These are phyloP conservation scores for Caenorhabditis sp. DNA, from an alignment of 2,888 invertebrate genomes.

Conservation along the genomic window DNA sequence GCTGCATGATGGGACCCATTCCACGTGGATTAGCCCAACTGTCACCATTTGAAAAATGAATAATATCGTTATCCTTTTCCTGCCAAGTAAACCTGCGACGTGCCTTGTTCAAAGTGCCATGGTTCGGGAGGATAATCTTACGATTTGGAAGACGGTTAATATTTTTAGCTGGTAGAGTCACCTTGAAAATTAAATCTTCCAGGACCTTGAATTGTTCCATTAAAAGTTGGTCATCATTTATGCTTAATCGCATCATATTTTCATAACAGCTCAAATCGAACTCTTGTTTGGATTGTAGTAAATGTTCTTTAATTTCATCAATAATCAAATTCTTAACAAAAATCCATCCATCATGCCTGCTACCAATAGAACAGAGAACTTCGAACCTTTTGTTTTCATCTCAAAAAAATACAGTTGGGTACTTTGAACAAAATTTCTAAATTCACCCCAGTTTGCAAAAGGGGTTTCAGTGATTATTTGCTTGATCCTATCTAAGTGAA, in stretches of 20 bases:
- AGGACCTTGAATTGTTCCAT: slow-evolving; percentile 20
- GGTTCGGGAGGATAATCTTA: too few relatives aligned
- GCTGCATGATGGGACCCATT: too few relatives aligned
- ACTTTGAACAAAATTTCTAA: background rate
- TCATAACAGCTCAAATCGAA: slow-evolving; percentile 16
- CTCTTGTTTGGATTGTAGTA: too few relatives aligned
- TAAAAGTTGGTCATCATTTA: background rate
- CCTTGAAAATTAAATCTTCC: slow-evolving; percentile 10
- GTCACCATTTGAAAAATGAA: too few relatives aligned
- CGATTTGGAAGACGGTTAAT: too few relatives aligned
- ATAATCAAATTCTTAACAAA: background rate
- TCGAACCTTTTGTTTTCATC: slow-evolving; percentile 31
- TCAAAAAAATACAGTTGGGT: slow-evolving; percentile 16
- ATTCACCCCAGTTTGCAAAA: too few relatives aligned
- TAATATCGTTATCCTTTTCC: too few relatives aligned
- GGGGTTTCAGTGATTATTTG: slow-evolving; percentile 4
- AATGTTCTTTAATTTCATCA: slow-evolving; percentile 2
- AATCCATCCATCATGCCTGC: slow-evolving; percentile 11
- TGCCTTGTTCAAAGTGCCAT: too few relatives aligned
- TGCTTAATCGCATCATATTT: slow-evolving; percentile 13
- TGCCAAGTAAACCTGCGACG: too few relatives aligned
- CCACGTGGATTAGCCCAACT: too few relatives aligned
- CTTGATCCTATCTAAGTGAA: too few relatives aligned
- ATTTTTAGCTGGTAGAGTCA: too few relatives aligned
- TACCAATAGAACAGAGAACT: slow-evolving; percentile 46